Evolutionary conservation across 53 echinoderm and acorn worm genomes (phyloP).

Genomic region (Paracentrotus lividus): DNA sequence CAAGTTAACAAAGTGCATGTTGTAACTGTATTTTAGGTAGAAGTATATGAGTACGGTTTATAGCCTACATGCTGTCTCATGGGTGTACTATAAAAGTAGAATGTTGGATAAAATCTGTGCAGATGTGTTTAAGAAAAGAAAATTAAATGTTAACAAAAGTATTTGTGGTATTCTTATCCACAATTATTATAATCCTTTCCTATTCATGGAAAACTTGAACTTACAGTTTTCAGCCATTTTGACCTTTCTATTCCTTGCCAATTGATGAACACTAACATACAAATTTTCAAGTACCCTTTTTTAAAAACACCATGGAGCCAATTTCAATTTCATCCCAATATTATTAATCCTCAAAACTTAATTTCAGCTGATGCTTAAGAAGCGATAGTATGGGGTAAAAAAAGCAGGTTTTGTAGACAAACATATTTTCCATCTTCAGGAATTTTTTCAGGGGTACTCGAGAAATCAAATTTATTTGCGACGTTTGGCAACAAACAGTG

Average conservation of each 20-base stretch:
- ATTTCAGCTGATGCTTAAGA: background rate
- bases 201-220: too few relatives aligned
- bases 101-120: background rate
- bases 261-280: background rate
- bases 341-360: background rate
- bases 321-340: background rate
- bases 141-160: background rate
- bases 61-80: too few relatives aligned
- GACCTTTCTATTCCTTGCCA: background rate
- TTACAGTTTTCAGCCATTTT: background rate
- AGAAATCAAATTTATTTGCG: constrained; percentile 11
- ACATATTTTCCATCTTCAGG: background rate
- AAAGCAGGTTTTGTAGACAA: background rate
- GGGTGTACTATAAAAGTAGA: too few relatives aligned
- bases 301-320: background rate
- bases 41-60: background rate
- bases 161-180: too few relatives aligned
- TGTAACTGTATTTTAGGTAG: background rate
- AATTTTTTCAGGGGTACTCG: constrained; percentile 24
- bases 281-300: background rate
- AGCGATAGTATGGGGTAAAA: background rate
- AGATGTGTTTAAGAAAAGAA: background rate
- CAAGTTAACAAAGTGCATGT: constrained; percentile 9
- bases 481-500: background rate
- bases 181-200: too few relatives aligned